A percentile compares a stretch with the other conserved stretches of the same genome.
phyloP scores from a whole-genome alignment of 2,113 vertebrate species.

The Riparia riparia region DNA sequence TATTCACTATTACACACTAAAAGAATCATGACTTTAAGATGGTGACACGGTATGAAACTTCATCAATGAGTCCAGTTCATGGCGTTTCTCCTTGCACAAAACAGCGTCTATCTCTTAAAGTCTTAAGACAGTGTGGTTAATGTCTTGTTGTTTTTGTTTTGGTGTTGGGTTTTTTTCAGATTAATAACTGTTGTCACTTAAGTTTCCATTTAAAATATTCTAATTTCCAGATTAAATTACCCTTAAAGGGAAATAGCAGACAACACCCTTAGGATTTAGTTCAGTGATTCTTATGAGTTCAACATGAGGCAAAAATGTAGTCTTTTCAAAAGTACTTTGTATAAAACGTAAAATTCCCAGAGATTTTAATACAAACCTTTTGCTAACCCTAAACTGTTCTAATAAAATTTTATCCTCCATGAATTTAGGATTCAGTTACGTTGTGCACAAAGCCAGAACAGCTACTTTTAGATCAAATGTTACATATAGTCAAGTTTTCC shows the following conservation, averaged over 20 bases:
- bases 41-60: background rate
- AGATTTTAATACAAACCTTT: background rate
- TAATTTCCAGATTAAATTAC: background rate
- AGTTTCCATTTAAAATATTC: background rate
- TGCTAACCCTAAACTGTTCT: background rate
- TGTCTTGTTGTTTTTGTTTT: background rate
- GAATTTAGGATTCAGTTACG: background rate
- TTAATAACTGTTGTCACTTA: background rate
- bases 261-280: background rate
- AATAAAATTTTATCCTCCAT: background rate
- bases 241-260: background rate
- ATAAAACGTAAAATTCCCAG: background rate
- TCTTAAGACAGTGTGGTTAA: background rate
- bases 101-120: background rate
- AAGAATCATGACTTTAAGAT: background rate
- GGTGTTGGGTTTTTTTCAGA: background rate
- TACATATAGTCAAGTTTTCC: background rate
- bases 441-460: background rate
- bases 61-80: background rate
- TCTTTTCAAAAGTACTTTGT: background rate
- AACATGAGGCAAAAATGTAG: background rate
- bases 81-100: background rate
- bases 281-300: background rate
- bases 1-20: background rate
- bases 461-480: background rate